Evolutionary conservation across 2,797 vertebrate species (phyloP).

Genomic region (Erpetoichthys calabaricus): DNA sequence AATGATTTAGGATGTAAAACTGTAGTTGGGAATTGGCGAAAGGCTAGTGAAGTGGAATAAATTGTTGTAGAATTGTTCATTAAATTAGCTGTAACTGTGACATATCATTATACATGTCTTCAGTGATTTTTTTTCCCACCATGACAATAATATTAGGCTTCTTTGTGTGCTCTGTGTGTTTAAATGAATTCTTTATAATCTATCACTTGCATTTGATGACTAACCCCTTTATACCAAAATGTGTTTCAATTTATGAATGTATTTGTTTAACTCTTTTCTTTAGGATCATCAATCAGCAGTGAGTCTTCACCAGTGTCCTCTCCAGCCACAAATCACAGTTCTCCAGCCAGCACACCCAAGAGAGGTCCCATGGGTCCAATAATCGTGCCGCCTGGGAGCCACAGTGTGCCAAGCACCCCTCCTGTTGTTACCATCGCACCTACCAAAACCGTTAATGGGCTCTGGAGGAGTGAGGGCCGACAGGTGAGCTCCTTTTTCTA

Average conservation of each 20-base stretch:
- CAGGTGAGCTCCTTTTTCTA: constrained; percentile 47
- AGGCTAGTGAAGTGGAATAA: too few species aligned
- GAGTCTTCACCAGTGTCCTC: constrained; percentile 94
- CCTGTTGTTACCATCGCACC: constrained; percentile 96
- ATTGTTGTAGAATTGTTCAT: too few species aligned
- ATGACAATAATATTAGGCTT: too few species aligned
- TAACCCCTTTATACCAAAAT: neutral
- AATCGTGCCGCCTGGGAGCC: constrained; percentile 73
- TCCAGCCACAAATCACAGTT: constrained; percentile 94
- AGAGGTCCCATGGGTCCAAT: constrained; percentile 83
- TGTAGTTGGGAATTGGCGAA: too few species aligned
- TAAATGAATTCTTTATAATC: too few species aligned
- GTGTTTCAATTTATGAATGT: neutral
- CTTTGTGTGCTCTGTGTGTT: too few species aligned
- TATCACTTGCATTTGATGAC: too few species aligned
- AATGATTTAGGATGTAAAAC: too few species aligned
- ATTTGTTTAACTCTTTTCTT: constrained; percentile 16
- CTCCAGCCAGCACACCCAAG: constrained; percentile 88
- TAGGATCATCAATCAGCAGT: constrained; percentile 91
- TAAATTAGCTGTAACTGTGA: too few species aligned
- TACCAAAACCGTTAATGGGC: constrained; percentile 89
- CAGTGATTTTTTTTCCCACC: too few species aligned
- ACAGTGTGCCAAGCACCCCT: constrained; percentile 90
- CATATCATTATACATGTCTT: too few species aligned
- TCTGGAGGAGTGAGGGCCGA: constrained; percentile 86